These are phyloP conservation scores for Hyla sarda DNA, from an alignment of 2,113 vertebrate species.

Conservation along the genomic window DNA sequence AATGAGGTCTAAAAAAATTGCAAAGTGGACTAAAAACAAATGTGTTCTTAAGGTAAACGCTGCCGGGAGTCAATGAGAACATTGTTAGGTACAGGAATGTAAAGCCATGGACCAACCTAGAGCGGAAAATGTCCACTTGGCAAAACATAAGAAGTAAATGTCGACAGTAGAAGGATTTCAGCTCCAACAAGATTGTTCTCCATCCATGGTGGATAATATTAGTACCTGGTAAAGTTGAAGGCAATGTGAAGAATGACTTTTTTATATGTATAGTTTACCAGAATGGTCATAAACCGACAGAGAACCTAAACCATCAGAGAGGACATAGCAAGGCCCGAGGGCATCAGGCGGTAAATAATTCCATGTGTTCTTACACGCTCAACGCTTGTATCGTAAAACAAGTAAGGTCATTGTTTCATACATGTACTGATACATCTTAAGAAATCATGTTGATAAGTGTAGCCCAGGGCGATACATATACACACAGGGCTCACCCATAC, in stretches of 20 bases:
- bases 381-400: neutral
- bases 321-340: neutral
- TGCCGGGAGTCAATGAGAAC: neutral
- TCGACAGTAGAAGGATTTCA: neutral
- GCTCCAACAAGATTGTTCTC: too few species aligned
- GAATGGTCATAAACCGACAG: neutral
- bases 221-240: neutral
- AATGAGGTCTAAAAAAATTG: constrained; percentile 19
- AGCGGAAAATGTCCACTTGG: neutral
- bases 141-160: neutral
- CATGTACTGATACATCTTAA: constrained; percentile 12
- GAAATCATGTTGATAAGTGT: constrained; percentile 21
- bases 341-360: constrained; percentile 33
- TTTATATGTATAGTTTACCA: constrained; percentile 28
- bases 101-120: neutral
- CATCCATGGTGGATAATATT: neutral
- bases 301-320: neutral
- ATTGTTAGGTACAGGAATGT: neutral
- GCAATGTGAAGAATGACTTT: constrained; percentile 1
- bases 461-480: neutral
- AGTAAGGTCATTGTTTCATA: constrained; percentile 8
- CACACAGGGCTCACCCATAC: neutral
- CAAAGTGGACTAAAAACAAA: constrained; percentile 21
- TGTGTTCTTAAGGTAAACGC: neutral
- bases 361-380: constrained; percentile 29